Conservation (phyloP, 1,140 invertebrate species). For the Batillaria attramentaria region DNA sequence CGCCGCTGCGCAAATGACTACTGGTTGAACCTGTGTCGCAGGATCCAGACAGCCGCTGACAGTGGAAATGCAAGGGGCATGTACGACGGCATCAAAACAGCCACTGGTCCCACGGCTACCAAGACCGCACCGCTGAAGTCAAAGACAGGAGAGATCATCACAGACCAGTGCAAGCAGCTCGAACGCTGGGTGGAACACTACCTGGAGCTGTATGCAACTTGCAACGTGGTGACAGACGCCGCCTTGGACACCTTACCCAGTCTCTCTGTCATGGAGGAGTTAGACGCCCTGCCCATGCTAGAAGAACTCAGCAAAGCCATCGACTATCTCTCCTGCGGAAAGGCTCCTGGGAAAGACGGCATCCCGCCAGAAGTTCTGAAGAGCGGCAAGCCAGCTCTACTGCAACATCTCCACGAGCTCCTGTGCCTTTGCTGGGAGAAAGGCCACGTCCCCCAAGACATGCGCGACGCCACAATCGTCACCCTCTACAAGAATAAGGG, state of each 20-base stretch:
- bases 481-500: slow-evolving; percentile 50
- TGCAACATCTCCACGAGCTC: background rate
- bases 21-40: slow-evolving; percentile 29
- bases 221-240: slow-evolving; percentile 23
- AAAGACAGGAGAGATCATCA: slow-evolving; percentile 15
- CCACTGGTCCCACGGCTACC: slow-evolving; percentile 7
- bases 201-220: slow-evolving; percentile 22
- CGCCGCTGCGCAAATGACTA: slow-evolving; percentile 32
- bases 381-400: background rate
- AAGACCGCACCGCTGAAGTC: slow-evolving; percentile 10
- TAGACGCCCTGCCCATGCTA: background rate
- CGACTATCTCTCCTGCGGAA: slow-evolving; percentile 4
- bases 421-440: slow-evolving; percentile 8
- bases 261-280: slow-evolving; percentile 17
- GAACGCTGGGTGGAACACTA: slow-evolving; percentile 39
- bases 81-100: slow-evolving; percentile 36
- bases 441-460: background rate
- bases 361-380: slow-evolving; percentile 28
- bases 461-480: slow-evolving; percentile 34
- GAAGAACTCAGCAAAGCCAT: slow-evolving; percentile 17
- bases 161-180: slow-evolving; percentile 32
- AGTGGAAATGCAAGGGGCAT: slow-evolving; percentile 23
- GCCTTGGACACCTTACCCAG: slow-evolving; percentile 24
- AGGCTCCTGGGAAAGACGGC: slow-evolving; percentile 18
- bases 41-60: slow-evolving; percentile 22